A percentile compares a stretch with the other conserved stretches of the same genome.
Evolutionary conservation across 2,113 vertebrate genomes (phyloP).

Genomic region (Xiphophorus hellerii): DNA sequence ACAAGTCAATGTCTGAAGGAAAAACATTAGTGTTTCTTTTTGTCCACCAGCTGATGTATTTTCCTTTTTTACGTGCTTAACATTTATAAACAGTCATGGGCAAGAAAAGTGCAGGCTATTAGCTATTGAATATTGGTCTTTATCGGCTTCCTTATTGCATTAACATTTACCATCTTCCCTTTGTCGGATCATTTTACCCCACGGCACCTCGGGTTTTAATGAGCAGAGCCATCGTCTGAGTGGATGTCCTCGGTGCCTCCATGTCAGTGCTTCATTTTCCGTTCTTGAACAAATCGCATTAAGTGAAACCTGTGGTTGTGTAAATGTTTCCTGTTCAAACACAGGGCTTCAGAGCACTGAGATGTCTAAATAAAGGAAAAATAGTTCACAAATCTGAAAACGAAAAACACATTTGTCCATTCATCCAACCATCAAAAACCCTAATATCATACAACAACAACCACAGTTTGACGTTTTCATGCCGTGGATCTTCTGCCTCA

Average conservation of each 20-base stretch:
- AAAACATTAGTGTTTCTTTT: background rate
- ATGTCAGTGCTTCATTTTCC: background rate
- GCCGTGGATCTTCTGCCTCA: too few relatives aligned
- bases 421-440: too few relatives aligned
- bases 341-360: too few relatives aligned
- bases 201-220: constrained; percentile 22
- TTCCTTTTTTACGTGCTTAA: constrained; percentile 21
- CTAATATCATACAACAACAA: too few relatives aligned
- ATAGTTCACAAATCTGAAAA: too few relatives aligned
- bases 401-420: too few relatives aligned
- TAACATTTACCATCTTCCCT: constrained; percentile 60
- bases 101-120: constrained; percentile 17
- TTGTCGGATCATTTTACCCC: constrained; percentile 29
- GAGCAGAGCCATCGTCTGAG: constrained; percentile 1
- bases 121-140: constrained; percentile 35
- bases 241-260: background rate
- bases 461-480: too few relatives aligned
- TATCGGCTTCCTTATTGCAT: constrained; percentile 54
- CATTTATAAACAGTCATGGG: constrained; percentile 45
- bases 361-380: too few relatives aligned
- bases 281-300: background rate
- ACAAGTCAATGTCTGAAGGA: background rate
- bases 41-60: background rate
- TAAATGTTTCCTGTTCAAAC: background rate
- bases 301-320: background rate